These are phyloP conservation scores for Lithophane semibrunnea DNA, from an alignment of 2,888 invertebrate species.

Conservation along the genomic window DNA sequence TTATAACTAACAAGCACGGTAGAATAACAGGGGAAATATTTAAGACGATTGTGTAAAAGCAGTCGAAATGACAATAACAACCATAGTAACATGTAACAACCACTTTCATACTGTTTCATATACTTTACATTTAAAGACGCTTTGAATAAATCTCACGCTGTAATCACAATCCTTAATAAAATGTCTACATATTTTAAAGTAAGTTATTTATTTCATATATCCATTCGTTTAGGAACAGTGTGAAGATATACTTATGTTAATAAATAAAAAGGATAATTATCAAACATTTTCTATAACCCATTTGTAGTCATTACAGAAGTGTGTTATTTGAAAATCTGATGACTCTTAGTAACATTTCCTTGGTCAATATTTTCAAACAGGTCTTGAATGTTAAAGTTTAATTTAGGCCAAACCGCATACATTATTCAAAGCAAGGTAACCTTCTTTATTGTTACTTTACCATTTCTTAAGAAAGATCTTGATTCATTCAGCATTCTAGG, in stretches of 20 bases:
- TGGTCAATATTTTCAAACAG: constrained; percentile 2
- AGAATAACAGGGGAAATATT: constrained; percentile 75
- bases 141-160: constrained; percentile 35
- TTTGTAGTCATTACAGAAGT: background rate
- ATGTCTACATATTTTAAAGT: constrained; percentile 16
- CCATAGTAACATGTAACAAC: constrained; percentile 80
- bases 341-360: background rate
- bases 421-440: background rate
- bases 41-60: constrained; percentile 77
- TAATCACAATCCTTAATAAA: constrained; percentile 35
- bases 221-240: constrained; percentile 4
- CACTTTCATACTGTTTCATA: constrained; percentile 72
- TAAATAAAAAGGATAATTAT: background rate
- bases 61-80: constrained; percentile 81
- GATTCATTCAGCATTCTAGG: constrained; percentile 12
- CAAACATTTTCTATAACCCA: background rate
- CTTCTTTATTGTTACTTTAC: background rate
- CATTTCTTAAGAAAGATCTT: background rate
- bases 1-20: constrained; percentile 73
- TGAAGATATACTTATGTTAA: constrained; percentile 20
- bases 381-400: constrained; percentile 7
- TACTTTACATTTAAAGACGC: constrained; percentile 57
- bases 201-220: background rate
- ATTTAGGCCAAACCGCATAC: constrained; percentile 44
- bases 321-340: constrained; percentile 6